Evolutionary conservation across 2,797 vertebrate genomes (phyloP), one percentile per base, ranked within the genome.

Genomic region (Phoeniculus purpureus): DNA sequence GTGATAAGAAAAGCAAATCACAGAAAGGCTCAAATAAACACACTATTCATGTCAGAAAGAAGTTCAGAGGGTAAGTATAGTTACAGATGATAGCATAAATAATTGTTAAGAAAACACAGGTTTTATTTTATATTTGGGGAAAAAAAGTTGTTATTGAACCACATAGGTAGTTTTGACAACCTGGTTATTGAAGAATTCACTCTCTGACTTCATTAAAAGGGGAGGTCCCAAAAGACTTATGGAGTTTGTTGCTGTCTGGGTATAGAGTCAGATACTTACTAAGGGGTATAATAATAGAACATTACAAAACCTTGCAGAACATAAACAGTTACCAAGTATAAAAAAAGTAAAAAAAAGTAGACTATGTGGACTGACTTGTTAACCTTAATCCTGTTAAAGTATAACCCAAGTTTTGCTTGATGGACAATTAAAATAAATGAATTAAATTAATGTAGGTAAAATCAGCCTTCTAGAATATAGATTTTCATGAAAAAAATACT

Each of bases 171-270:
- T 66, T 87, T 62, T 65, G 32, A 58, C 12, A 43, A 80, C 26
- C 10, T 77, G 20, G 3, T 27, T 55, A 40, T 10, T 60, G 19
- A 64, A 54, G 15, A 56, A 71, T 26, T 21, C 11, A 22, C 3
- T 52, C 3, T 31, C 15, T 54, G 6, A 62, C 32, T 54, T 87
- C 23, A 34, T 80, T 89, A 80, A 62, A 77, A 50, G 5, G 71
- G 1, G 2, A 82, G 1, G 4, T 1, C 11, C 23, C 18, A 56
- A 31, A 12, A 0, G 2, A 73, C 6, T 62, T 43, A 32, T 2
- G 7, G 8, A 73, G 5, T 26, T 51, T 50, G 20, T 37, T 55
- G 10, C 48, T 31, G 2, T 74, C n/a, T 34, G 6, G 3, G 32
- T 55, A 17, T 6, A n/a, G 16, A 73, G 12, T 74, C 70, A 59